Evolutionary conservation across 2,888 invertebrate genomes (phyloP).

Genomic region (Lymantria monacha): DNA sequence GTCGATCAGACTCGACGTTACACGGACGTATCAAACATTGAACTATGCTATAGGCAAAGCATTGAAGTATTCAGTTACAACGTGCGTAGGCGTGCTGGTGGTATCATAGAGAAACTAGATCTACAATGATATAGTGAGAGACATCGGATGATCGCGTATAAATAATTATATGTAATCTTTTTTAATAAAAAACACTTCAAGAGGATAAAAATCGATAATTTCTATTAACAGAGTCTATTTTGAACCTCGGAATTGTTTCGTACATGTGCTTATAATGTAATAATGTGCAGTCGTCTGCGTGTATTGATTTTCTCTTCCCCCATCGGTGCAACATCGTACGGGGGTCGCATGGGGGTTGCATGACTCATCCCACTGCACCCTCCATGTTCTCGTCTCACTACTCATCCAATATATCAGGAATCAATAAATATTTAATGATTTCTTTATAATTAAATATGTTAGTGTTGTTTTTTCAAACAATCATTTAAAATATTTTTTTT

Average conservation of each 20-base stretch:
- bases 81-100: constrained; percentile 14
- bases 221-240: constrained; percentile 20
- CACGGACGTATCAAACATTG: constrained; percentile 9
- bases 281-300: constrained; percentile 32
- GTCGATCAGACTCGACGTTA: constrained; percentile 3
- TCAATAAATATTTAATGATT: too few species aligned
- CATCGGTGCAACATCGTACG: constrained; percentile 13
- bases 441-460: too few species aligned
- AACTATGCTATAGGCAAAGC: not conserved
- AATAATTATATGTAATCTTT: constrained; percentile 11
- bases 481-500: too few species aligned
- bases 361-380: constrained; percentile 28
- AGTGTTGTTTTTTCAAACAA: too few species aligned
- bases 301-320: constrained; percentile 40
- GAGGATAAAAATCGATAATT: constrained; percentile 21
- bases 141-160: constrained; percentile 21
- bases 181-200: not conserved
- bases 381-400: constrained; percentile 11
- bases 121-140: constrained; percentile 22
- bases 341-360: constrained; percentile 1
- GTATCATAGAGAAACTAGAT: constrained; percentile 15
- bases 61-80: constrained; percentile 12
- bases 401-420: not conserved
- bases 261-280: not conserved
- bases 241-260: not conserved